Base-by-base conservation (phyloP, 2,797 vertebrate species). In the Artibeus lituratus region DNA sequence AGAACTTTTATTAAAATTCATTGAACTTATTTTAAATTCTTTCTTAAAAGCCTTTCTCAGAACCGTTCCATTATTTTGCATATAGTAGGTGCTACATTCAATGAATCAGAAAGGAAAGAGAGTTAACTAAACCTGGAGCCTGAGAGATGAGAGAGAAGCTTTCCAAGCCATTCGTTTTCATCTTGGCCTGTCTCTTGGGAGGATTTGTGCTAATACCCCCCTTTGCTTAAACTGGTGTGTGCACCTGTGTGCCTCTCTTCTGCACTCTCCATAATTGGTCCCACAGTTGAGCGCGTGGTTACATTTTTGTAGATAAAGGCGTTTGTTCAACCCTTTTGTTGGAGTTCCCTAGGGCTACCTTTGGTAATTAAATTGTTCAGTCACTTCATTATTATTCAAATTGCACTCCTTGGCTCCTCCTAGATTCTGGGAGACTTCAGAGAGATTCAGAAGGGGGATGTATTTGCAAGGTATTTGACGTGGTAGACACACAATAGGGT, bases 281-380 rank as follows among this genome's bases (percentile, higher is more conserved):
- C 59, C 94, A 76, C 49, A 35, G 80, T 74, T 44, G 90, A 95
- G 77, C 91, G 19, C 26, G 9, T 2, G 37, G 53, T 84, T 91
- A 91, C 86, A 67, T 82, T 96, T 91, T 86, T 83, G 73, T 87
- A 62, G 90, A 90, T 62, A 44, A 92, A 95, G 73, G 53, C 51
- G 11, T 59, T 59, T 59, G 89, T 87, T 91, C 85, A 49, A 70
- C 11, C 59, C 69, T 76, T 90, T 92, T 81, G 47, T 80, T 76
- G 67, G n/a, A 78, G 32, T 95, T 96, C 96, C 93, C 90, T 35
- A 37, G 92, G 82, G 96, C 94, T 94, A 73, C 85, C 78, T 95
- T 93, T 89, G 62, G 21, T 93, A 96, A 95, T 97, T 96, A 94
- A 97, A 93, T 97, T 91, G 80, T 95, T 94, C 62, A 11, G 24